These are phyloP conservation scores for Cheilosia vernalis DNA, from an alignment of 2,888 invertebrate genomes.

Conservation along the genomic window DNA sequence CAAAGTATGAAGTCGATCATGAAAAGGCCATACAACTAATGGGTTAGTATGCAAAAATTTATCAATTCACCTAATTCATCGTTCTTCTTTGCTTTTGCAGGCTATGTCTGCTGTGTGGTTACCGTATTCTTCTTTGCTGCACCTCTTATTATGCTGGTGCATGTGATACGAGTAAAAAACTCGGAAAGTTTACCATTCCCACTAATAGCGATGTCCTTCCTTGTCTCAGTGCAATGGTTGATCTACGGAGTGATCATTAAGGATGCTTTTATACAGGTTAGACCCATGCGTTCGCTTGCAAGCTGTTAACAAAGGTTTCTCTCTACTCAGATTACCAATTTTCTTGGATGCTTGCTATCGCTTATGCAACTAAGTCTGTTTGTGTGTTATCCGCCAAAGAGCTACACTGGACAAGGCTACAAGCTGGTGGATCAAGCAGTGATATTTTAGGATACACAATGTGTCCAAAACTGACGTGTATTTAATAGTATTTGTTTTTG, in stretches of 20 bases:
- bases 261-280: conserved; percentile 92
- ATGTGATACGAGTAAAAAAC: conserved; percentile 91
- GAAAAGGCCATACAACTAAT: conserved; percentile 85
- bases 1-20: conserved; percentile 85
- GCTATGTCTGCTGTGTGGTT: conserved; percentile 87
- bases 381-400: conserved; percentile 87
- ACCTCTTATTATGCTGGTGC: conserved; percentile 90
- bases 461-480: not conserved
- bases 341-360: conserved; percentile 90
- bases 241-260: conserved; percentile 91
- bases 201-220: conserved; percentile 91
- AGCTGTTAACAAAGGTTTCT: conserved; percentile 12
- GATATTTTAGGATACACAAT: conserved; percentile 72
- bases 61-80: not conserved
- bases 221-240: conserved; percentile 93
- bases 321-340: conserved; percentile 88
- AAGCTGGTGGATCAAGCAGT: conserved; percentile 81
- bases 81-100: conserved; percentile 80
- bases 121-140: conserved; percentile 93
- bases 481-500: conserved; percentile 12
- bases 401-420: conserved; percentile 82
- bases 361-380: conserved; percentile 88
- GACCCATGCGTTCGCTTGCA: not conserved
- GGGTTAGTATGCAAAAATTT: conserved; percentile 84
- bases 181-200: conserved; percentile 95